A percentile compares a stretch with the other conserved stretches of the same genome.
These are phyloP conservation scores for Peromyscus maniculatus DNA, from an alignment of 2,113 vertebrate species.

Conservation along the genomic window DNA sequence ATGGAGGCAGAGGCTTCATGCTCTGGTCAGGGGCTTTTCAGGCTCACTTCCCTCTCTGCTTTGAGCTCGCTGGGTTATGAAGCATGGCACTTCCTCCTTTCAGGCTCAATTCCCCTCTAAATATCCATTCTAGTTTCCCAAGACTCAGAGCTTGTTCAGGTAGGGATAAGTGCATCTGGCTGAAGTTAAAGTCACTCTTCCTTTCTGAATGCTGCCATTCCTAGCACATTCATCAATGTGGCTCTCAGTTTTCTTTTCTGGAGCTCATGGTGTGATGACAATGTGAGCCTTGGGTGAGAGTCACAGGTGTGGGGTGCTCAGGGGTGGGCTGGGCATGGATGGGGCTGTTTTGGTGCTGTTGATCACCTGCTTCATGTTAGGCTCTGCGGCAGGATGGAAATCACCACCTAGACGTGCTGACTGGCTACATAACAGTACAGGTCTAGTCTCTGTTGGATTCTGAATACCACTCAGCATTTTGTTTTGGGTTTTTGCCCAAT, in stretches of 20 bases:
- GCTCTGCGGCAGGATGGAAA: not conserved
- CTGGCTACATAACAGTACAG: not conserved
- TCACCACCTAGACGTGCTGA: not conserved
- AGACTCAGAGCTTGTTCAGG: no score
- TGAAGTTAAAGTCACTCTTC: no score
- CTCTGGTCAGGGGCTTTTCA: not conserved
- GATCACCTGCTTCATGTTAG: not conserved
- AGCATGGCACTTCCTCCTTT: not conserved
- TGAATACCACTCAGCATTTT: not conserved
- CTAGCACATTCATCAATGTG: no score
- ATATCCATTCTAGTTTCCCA: not conserved
- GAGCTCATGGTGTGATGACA: no score
- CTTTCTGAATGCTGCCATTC: not conserved
- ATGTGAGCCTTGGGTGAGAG: not conserved
- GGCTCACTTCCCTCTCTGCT: not conserved
- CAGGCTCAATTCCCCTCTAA: not conserved
- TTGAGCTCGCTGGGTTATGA: not conserved
- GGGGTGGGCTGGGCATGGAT: not conserved
- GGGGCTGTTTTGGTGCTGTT: no score
- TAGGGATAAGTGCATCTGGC: rapidly evolving
- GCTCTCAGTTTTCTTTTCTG: not conserved
- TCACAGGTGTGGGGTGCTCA: rapidly evolving
- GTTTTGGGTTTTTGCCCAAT: conserved; percentile 16
- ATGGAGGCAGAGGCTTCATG: not conserved
- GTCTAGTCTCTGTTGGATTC: not conserved